Percentiles rank a stretch among this genome's conserved stretches.
These are phyloP conservation scores for Drosophila carrolli DNA, from an alignment of 1,140 invertebrate species.

Conservation along the genomic window DNA sequence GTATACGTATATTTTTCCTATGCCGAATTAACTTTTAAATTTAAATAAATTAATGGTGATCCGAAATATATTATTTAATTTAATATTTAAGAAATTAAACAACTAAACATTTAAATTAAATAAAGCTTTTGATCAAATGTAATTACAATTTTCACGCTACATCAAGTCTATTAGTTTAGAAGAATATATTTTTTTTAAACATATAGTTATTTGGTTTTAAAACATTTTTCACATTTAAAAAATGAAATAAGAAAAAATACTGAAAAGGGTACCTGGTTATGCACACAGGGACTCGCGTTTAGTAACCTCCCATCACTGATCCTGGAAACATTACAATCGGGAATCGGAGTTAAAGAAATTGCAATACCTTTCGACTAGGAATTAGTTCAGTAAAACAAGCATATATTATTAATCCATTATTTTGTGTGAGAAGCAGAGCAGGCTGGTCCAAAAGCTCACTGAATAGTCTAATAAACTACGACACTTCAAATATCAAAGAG, in stretches of 20 bases:
- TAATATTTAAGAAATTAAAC: too few species aligned
- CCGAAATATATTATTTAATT: too few species aligned
- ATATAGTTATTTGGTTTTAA: neutral
- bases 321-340: constrained; percentile 25
- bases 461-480: neutral
- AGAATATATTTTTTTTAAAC: too few species aligned
- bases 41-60: too few species aligned
- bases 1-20: too few species aligned
- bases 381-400: neutral
- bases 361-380: neutral
- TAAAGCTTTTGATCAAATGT: too few species aligned
- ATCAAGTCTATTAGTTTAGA: too few species aligned
- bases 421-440: constrained; percentile 8
- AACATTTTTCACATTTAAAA: too few species aligned
- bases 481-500: neutral
- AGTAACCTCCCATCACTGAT: constrained; percentile 30
- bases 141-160: too few species aligned
- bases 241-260: neutral
- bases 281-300: neutral
- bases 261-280: neutral
- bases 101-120: too few species aligned
- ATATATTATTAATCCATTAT: neutral
- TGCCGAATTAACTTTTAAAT: too few species aligned
- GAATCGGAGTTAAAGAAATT: constrained; percentile 11
- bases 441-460: constrained; percentile 26